These are phyloP conservation scores for Archaeoteleia sp. DNA, from an alignment of 2,888 invertebrate species.

Conservation along the genomic window DNA sequence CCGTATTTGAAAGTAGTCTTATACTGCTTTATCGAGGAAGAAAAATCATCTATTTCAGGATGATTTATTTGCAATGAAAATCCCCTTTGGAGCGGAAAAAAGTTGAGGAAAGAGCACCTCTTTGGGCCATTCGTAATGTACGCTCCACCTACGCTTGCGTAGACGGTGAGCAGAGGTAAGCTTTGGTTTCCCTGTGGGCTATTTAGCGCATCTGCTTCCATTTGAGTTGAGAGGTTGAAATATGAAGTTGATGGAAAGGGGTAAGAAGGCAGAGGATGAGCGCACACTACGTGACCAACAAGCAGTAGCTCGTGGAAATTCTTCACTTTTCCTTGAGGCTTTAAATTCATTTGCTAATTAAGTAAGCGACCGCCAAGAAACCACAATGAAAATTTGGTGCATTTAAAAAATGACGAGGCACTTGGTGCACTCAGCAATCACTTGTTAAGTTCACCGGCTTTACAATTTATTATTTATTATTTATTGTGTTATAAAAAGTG, in stretches of 20 bases:
- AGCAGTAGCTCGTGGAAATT: constrained; percentile 29
- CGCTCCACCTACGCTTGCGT: constrained; percentile 32
- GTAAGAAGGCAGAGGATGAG: constrained; percentile 38
- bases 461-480: too few species aligned
- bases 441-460: too few species aligned
- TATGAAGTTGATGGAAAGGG: constrained; percentile 48
- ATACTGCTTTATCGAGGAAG: constrained; percentile 3
- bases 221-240: constrained; percentile 31
- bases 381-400: too few species aligned
- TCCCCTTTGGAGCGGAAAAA: constrained; percentile 33
- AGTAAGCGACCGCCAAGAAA: constrained; percentile 9
- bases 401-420: too few species aligned
- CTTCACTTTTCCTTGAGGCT: constrained; percentile 37
- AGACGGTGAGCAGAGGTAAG: constrained; percentile 44
- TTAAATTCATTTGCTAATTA: constrained; percentile 52
- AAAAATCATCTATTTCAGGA: constrained; percentile 32
- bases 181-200: constrained; percentile 68
- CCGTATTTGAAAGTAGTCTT: background rate
- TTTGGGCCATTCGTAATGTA: constrained; percentile 36
- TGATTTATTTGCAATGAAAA: constrained; percentile 54
- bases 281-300: constrained; percentile 49
- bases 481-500: too few species aligned
- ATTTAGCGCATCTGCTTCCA: constrained; percentile 71
- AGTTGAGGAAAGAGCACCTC: constrained; percentile 22
- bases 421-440: too few species aligned